Conservation (phyloP, 2,113 vertebrate species). For the Myxocyprinus asiaticus region DNA sequence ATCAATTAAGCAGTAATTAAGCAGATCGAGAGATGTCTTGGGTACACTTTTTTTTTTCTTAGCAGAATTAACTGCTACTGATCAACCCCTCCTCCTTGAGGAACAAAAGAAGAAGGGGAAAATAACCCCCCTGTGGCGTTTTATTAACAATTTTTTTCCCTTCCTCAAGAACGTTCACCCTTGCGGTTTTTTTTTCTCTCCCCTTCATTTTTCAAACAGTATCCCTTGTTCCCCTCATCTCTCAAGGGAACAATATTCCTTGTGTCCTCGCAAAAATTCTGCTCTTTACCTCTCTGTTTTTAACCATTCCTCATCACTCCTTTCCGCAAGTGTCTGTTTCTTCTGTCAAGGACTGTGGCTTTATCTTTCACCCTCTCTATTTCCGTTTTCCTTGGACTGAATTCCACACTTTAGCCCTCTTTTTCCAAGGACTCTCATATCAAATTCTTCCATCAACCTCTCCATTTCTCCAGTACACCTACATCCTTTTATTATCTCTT, state of each 20-base stretch:
- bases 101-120: not conserved
- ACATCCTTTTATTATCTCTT: not conserved
- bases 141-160: conserved; percentile 8
- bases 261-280: not conserved
- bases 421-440: conserved; percentile 44
- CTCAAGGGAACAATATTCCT: conserved; percentile 37
- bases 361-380: conserved; percentile 11
- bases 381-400: conserved; percentile 12
- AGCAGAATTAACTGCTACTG: conserved; percentile 23
- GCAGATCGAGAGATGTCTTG: conserved; percentile 52
- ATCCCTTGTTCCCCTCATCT: conserved; percentile 5
- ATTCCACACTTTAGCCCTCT: conserved; percentile 25
- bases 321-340: conserved; percentile 14
- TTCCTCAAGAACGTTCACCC: conserved; percentile 25
- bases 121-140: not conserved
- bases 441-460: conserved; percentile 29
- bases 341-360: conserved; percentile 21
- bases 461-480: not conserved
- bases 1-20: conserved; percentile 70
- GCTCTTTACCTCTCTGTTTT: conserved; percentile 24
- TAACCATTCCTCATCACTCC: conserved; percentile 19
- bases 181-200: not conserved
- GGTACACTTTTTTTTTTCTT: conserved; percentile 37
- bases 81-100: conserved; percentile 11
- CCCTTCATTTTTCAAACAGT: conserved; percentile 7